phyloP scores from a whole-genome alignment of 1,140 invertebrate species.

The Trachelipus rathkii region DNA sequence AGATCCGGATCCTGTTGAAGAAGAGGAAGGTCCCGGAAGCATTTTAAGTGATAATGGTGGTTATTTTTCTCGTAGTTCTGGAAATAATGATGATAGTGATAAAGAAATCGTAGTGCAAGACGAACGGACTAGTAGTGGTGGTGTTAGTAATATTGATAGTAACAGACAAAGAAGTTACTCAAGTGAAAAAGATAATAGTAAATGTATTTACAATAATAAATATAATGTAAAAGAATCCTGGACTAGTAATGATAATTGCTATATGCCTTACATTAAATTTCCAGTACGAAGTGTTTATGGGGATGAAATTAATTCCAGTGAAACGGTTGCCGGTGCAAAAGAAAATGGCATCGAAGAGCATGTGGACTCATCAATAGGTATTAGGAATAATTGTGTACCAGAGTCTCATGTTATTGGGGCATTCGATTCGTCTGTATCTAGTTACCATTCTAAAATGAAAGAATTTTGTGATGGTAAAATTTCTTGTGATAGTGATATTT shows the following conservation, averaged over 20 bases:
- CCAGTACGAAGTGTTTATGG: neutral
- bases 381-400: neutral
- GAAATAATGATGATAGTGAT: neutral
- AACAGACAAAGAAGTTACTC: neutral
- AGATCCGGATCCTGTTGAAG: neutral
- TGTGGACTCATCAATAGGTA: neutral
- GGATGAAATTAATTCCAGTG: neutral
- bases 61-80: neutral
- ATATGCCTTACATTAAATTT: neutral
- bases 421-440: neutral
- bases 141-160: too few species aligned
- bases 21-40: neutral
- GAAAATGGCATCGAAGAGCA: neutral
- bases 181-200: neutral
- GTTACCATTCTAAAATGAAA: neutral
- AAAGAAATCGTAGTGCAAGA: neutral
- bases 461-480: neutral
- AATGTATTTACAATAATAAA: neutral
- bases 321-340: neutral
- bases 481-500: too few species aligned
- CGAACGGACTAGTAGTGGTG: neutral
- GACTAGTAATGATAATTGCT: neutral
- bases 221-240: neutral
- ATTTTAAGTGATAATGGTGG: neutral
- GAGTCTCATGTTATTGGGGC: neutral